A percentile compares a stretch with the other conserved stretches of the same genome.
These are phyloP conservation scores for Lepus timidus DNA, from an alignment of 2,113 vertebrate genomes.

Conservation along the genomic window DNA sequence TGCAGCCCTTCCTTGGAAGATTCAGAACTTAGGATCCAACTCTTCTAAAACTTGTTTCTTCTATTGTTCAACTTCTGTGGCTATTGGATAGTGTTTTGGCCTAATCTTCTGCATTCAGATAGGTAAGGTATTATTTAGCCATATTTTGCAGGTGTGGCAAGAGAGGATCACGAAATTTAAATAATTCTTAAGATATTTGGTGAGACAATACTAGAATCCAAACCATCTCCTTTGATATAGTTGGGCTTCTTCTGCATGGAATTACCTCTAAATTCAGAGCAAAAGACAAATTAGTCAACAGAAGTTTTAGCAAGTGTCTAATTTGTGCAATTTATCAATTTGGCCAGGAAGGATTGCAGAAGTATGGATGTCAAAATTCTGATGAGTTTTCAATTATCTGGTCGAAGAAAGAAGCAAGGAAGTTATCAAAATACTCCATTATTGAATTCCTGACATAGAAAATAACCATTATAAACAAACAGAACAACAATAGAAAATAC, in stretches of 20 bases:
- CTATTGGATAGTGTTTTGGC: neutral
- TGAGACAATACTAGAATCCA: neutral
- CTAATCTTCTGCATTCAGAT: neutral
- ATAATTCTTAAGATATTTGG: neutral
- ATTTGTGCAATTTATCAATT: neutral
- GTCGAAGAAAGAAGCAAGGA: conserved; percentile 19
- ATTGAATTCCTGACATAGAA: neutral
- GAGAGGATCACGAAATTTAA: neutral
- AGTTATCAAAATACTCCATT: neutral
- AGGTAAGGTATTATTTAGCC: neutral
- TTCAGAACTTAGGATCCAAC: neutral
- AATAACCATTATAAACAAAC: neutral
- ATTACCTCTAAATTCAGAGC: neutral
- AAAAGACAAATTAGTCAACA: neutral
- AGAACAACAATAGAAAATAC: neutral
- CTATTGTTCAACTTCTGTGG: neutral
- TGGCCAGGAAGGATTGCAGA: neutral
- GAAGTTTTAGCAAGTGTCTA: neutral
- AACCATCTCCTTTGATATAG: neutral
- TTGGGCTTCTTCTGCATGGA: neutral
- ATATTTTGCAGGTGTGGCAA: neutral
- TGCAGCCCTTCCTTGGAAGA: neutral
- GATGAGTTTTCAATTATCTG: neutral
- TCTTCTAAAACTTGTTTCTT: neutral
- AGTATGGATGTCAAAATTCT: neutral